Conservation (phyloP, 2,113 vertebrate genomes). For the Cephalopterus ornatus region DNA sequence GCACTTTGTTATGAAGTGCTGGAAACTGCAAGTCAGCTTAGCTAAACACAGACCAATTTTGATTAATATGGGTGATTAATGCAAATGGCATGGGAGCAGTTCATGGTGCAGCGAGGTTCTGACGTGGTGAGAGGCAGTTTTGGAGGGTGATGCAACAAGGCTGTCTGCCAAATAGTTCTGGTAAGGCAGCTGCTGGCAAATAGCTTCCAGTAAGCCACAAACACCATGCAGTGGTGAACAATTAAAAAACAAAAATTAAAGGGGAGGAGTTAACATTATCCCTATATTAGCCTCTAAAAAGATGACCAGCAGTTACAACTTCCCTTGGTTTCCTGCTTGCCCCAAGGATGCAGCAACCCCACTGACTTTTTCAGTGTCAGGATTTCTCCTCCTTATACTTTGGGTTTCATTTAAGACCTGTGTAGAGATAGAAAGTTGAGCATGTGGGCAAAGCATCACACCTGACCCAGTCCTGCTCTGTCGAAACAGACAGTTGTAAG, state of each 20-base stretch:
- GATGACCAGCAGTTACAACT: background rate
- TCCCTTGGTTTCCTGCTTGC: background rate
- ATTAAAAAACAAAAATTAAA: background rate
- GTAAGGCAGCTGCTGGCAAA: background rate
- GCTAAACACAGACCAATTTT: background rate
- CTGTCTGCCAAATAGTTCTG: background rate
- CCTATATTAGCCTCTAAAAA: background rate
- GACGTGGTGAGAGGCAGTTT: background rate
- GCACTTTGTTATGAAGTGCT: background rate
- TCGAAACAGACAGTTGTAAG: background rate
- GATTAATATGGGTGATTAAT: background rate
- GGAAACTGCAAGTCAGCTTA: background rate
- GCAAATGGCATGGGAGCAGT: background rate
- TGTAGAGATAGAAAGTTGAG: background rate
- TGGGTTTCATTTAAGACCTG: background rate
- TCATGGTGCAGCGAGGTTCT: accelerated
- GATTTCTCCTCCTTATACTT: background rate
- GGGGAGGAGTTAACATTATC: background rate
- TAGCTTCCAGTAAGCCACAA: background rate
- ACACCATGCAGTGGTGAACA: background rate
- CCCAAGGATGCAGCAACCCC: background rate
- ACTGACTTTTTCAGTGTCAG: background rate
- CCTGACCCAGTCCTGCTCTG: background rate
- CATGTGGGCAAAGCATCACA: background rate
- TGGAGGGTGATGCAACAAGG: background rate